phyloP scores from a whole-genome alignment of 2,797 vertebrate genomes.

The Miichthys miiuy region DNA sequence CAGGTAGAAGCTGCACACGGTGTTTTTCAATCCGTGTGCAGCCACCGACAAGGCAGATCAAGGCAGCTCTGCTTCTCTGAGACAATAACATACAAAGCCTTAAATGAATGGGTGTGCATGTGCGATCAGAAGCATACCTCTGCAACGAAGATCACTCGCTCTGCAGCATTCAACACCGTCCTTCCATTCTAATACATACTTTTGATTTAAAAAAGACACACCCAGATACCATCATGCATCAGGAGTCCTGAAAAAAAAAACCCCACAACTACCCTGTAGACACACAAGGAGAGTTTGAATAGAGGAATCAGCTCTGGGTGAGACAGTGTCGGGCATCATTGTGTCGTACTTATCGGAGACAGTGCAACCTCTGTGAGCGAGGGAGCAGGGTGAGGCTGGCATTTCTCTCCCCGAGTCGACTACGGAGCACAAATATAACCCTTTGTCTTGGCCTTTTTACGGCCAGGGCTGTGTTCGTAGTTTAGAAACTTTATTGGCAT shows the following conservation, averaged over 20 bases:
- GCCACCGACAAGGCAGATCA: not conserved
- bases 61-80: constrained; percentile 6
- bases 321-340: constrained; percentile 62
- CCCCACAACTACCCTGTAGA: not conserved
- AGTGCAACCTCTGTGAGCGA: constrained; percentile 73
- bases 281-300: constrained; percentile 6
- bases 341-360: constrained; percentile 62
- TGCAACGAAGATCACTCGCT: constrained; percentile 49
- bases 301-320: constrained; percentile 53
- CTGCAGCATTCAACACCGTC: constrained; percentile 57
- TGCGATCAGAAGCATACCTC: constrained; percentile 66
- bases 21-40: not conserved
- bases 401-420: constrained; percentile 57
- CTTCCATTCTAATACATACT: constrained; percentile 31
- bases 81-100: constrained; percentile 29
- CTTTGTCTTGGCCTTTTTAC: constrained; percentile 73
- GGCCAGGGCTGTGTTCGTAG: constrained; percentile 34
- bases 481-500: constrained; percentile 57
- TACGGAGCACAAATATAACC: constrained; percentile 64
- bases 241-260: constrained; percentile 21
- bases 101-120: constrained; percentile 54
- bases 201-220: constrained; percentile 16
- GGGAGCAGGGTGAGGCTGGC: constrained; percentile 72
- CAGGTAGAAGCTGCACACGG: constrained; percentile 6
- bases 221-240: constrained; percentile 29